Evolutionary conservation across 2,888 invertebrate species (phyloP).

Genomic region (Chloroclystis v-ata): DNA sequence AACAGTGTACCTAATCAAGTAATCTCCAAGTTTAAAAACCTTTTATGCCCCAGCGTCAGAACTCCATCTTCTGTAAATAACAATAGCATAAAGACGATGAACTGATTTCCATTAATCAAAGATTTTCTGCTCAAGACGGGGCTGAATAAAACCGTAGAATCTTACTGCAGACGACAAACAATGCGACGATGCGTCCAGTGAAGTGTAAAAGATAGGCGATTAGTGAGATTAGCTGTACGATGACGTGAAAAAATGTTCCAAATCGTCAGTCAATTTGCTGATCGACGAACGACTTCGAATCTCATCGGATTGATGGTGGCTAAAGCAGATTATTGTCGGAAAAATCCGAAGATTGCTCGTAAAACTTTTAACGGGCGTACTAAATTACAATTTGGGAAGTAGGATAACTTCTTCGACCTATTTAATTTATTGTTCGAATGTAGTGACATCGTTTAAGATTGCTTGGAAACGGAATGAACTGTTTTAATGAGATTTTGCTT

Average conservation of each 20-base stretch:
- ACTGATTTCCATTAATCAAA: conserved; percentile 7
- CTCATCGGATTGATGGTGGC: conserved; percentile 44
- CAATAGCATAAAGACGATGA: neutral
- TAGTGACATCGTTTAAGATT: conserved; percentile 32
- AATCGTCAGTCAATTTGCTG: conserved; percentile 46
- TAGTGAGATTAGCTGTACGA: conserved; percentile 26
- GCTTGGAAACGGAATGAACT: conserved; percentile 24
- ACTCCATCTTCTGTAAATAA: neutral
- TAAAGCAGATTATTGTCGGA: conserved; percentile 56
- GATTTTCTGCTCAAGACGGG: conserved; percentile 1
- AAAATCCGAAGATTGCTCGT: conserved; percentile 58
- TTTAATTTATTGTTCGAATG: conserved; percentile 49
- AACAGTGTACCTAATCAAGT: too few species aligned
- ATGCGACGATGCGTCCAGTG: conserved; percentile 16
- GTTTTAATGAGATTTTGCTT: neutral
- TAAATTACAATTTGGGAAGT: conserved; percentile 56
- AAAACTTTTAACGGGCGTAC: conserved; percentile 61
- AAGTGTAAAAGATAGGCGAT: conserved; percentile 29
- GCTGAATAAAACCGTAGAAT: conserved; percentile 6
- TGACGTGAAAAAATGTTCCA: conserved; percentile 40
- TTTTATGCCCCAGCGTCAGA: too few species aligned
- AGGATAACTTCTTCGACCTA: conserved; percentile 53
- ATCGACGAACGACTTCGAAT: conserved; percentile 43
- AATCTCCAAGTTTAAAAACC: too few species aligned
- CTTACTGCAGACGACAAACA: conserved; percentile 15